Base-by-base conservation (phyloP, 2,888 invertebrate genomes). In the Bombyx huttoni region DNA sequence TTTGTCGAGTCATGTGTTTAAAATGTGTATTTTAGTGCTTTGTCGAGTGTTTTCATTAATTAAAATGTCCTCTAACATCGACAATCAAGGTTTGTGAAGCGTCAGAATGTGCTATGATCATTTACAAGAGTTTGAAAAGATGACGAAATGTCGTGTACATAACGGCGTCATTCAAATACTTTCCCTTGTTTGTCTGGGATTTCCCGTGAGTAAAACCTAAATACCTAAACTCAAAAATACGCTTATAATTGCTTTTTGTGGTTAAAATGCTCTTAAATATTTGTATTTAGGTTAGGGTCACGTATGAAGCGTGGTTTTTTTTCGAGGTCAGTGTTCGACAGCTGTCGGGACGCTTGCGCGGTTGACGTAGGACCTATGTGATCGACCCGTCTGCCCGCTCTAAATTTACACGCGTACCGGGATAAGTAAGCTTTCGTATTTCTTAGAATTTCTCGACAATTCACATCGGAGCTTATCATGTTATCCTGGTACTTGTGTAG, bases 1-100 rank as follows among this genome's bases (percentile, higher is more conserved):
- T 86, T 85, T 86, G 85, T 86, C 79, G 82, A 87, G 87, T 88
- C 89, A 86, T 87, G 87, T 88, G 87, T 77, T 67, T 69, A 63
- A 75, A 84, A 82, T 73, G 80, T 77, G 78, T 76, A 69, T 70
- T 73, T 71, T 62, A 65, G 63, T 69, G 68, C 63, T 56, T 61
- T 56, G 59, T 69, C 64, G 56, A 63, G 74, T 77, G 75, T 73
- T 75, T 75, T 79, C 64, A 71, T 74, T 67, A 66, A 67, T 76
- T 63, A 77, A 80, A 79, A 68, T 54, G 53, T 60, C 50, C 53
- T 61, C 53, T 56, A 61, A 63, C 62, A 57, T 59, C 58, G 54
- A 59, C 54, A 53, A 61, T 62, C 57, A 52, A 58, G 55, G 58
- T 59, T 52, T 59, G 56, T 53, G 61, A 61, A 61, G 64, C 63